Evolutionary conservation across 2,113 vertebrate species (phyloP).

Genomic region (Heloderma charlesbogerti): DNA sequence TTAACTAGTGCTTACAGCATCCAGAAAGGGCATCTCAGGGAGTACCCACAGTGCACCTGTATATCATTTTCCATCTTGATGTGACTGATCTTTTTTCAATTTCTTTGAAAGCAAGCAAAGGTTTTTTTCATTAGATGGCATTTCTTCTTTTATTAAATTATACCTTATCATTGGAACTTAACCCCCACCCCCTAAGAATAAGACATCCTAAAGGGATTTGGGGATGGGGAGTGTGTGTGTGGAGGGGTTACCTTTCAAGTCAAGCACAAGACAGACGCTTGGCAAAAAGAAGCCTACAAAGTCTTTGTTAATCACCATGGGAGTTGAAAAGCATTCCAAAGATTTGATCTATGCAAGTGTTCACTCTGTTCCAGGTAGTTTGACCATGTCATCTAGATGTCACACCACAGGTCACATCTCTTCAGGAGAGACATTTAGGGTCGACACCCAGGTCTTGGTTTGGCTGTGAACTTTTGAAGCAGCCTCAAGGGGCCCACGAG

Average conservation of each 20-base stretch:
- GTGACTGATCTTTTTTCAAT: neutral
- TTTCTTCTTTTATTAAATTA: constrained; percentile 34
- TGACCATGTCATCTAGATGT: constrained; percentile 34
- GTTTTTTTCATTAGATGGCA: constrained; percentile 27
- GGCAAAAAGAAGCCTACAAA: constrained; percentile 18
- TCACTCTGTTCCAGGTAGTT: constrained; percentile 11
- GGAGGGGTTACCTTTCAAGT: constrained; percentile 40
- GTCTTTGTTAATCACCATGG: constrained; percentile 17
- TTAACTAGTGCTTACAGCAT: neutral
- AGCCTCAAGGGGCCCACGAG: constrained; percentile 34
- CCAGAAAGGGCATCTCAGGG: neutral
- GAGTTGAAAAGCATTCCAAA: constrained; percentile 38
- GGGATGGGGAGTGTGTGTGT: neutral
- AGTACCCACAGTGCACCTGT: neutral
- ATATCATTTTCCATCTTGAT: neutral
- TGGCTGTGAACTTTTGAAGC: constrained; percentile 34
- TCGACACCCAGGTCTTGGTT: constrained; percentile 35
- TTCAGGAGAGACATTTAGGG: constrained; percentile 37
- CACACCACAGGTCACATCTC: constrained; percentile 35
- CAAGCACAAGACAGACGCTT: constrained; percentile 34
- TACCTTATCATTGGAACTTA: constrained; percentile 35
- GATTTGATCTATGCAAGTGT: constrained; percentile 32
- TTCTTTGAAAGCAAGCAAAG: neutral
- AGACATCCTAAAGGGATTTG: constrained; percentile 42
- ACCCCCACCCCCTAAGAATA: constrained; percentile 16